Conservation (phyloP, 2,797 vertebrate species). For the Eurystomus glaucurus region DNA sequence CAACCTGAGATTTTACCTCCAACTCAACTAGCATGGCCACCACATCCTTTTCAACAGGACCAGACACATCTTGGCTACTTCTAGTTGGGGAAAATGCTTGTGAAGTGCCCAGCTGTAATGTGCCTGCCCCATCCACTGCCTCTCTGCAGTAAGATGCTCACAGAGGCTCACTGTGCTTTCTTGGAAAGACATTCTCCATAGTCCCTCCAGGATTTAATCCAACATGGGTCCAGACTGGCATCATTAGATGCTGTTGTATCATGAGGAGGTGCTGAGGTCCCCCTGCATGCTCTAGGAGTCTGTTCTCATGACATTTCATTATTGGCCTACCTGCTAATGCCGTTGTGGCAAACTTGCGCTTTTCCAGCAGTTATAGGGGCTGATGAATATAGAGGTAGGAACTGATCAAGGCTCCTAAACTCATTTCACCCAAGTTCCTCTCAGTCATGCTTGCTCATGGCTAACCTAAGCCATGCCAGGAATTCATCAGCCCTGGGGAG, state of each 20-base stretch:
- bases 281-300: background rate
- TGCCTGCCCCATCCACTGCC: background rate
- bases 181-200: background rate
- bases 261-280: background rate
- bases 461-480: background rate
- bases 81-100: background rate
- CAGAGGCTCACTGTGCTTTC: background rate
- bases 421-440: background rate
- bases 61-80: background rate
- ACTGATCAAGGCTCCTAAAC: background rate
- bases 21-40: background rate
- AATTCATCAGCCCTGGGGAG: background rate
- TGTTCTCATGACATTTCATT: fast-evolving
- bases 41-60: background rate
- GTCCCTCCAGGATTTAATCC: background rate
- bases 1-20: background rate
- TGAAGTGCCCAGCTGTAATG: fast-evolving
- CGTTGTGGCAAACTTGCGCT: background rate
- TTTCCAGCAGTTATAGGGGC: background rate
- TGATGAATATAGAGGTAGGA: background rate
- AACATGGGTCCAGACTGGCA: too few species aligned
- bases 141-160: background rate
- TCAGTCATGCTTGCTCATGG: background rate
- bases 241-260: background rate
- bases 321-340: background rate